Evolutionary conservation across 2,113 vertebrate species (phyloP).

Genomic region (Athene noctua): DNA sequence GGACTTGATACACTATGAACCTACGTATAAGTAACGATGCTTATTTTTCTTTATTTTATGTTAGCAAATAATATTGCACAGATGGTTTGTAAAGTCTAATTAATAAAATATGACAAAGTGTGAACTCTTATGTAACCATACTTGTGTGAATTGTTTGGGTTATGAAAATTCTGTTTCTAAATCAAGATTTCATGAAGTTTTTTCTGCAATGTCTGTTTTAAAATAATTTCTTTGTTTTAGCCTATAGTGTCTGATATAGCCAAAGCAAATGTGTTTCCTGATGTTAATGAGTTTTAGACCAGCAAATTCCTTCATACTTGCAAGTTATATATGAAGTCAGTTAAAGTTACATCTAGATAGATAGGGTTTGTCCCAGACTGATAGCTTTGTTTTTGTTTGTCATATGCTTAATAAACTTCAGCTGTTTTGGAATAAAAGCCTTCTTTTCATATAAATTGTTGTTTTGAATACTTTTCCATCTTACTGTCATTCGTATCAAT

Average conservation of each 20-base stretch:
- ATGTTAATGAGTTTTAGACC: background rate
- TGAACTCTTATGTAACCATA: background rate
- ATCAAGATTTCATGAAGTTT: background rate
- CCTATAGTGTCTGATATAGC: background rate
- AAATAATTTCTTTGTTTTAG: background rate
- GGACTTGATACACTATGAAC: background rate
- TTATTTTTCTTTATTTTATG: background rate
- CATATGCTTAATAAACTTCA: background rate
- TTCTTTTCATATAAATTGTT: background rate
- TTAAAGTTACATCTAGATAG: background rate
- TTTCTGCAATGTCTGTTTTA: background rate
- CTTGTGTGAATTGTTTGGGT: background rate
- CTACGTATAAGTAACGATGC: background rate
- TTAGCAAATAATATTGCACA: conserved; percentile 20
- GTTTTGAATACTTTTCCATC: background rate
- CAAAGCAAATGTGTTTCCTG: background rate
- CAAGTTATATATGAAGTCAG: background rate
- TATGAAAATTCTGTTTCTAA: conserved; percentile 2
- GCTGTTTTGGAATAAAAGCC: background rate
- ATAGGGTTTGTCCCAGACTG: background rate
- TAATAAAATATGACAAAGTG: conserved; percentile 43
- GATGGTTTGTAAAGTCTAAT: conserved; percentile 47
- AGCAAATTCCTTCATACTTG: background rate
- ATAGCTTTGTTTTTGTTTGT: background rate
- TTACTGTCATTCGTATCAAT: background rate